A percentile compares a stretch with the other conserved stretches of the same genome.
phyloP scores from a whole-genome alignment of 2,113 vertebrate genomes.

The Pterophyllum scalare region DNA sequence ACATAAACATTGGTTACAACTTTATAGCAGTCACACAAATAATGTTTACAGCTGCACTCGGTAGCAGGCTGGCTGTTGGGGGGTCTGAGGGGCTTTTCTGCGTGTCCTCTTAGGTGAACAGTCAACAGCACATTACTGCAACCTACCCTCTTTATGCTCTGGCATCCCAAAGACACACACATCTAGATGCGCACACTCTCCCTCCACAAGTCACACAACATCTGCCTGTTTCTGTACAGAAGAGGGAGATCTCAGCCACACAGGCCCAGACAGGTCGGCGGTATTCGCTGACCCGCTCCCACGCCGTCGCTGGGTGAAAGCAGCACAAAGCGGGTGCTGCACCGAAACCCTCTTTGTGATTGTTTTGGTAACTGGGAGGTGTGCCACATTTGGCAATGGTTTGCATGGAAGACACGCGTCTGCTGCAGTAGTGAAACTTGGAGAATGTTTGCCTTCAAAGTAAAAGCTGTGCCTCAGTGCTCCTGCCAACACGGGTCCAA shows the following conservation, averaged over 20 bases:
- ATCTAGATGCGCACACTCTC: no score
- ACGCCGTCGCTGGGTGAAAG: no score
- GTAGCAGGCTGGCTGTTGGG: no score
- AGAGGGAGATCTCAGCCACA: background rate
- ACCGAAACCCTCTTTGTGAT: background rate
- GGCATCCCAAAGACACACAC: background rate
- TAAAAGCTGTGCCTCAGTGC: no score
- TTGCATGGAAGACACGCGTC: no score
- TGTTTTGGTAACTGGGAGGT: background rate
- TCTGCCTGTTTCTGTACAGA: background rate
- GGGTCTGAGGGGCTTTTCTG: background rate
- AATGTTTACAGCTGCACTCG: background rate
- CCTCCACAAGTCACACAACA: no score
- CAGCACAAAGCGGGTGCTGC: rapidly evolving
- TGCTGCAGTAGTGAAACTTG: no score
- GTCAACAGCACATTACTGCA: background rate
- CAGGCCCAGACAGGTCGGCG: background rate
- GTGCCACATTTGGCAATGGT: no score
- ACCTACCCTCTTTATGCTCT: background rate
- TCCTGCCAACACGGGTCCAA: no score
- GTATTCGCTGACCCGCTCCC: background rate
- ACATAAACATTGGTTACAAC: background rate
- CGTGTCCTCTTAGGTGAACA: background rate
- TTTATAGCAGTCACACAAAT: background rate
- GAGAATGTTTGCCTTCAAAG: no score